These are phyloP conservation scores for Trachops cirrhosus DNA, from an alignment of 2,797 vertebrate genomes.

Conservation along the genomic window DNA sequence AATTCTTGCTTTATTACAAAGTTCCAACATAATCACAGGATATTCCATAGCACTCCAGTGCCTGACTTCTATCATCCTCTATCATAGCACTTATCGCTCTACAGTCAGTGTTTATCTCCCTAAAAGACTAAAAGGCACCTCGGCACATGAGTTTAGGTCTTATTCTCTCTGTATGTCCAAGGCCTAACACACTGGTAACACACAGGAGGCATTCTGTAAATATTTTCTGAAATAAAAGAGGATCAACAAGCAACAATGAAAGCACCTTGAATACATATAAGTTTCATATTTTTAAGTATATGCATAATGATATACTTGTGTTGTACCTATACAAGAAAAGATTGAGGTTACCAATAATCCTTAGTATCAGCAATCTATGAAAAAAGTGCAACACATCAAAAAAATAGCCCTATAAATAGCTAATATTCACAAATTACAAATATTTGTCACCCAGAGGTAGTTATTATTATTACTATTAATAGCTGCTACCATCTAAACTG, in stretches of 20 bases:
- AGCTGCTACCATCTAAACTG: neutral
- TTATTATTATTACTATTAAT: neutral
- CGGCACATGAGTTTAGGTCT: neutral
- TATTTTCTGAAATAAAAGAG: constrained; percentile 37
- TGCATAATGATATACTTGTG: neutral
- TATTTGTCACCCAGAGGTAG: neutral
- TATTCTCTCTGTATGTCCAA: neutral
- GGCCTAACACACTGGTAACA: neutral
- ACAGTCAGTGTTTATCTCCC: neutral
- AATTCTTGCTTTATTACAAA: constrained; percentile 14
- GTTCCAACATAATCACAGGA: neutral
- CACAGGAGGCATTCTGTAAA: neutral
- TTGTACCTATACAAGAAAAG: neutral
- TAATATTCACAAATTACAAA: neutral
- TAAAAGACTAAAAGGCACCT: neutral
- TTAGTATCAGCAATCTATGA: neutral
- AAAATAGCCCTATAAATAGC: constrained; percentile 20
- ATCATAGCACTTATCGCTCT: neutral
- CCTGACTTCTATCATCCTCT: neutral
- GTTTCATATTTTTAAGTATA: constrained; percentile 14
- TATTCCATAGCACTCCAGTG: neutral
- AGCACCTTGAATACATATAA: neutral
- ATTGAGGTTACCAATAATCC: neutral
- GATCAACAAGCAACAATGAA: neutral
- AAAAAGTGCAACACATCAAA: constrained; percentile 30